phyloP scores from a whole-genome alignment of 2,113 vertebrate genomes.

The Dicentrarchus labrax region DNA sequence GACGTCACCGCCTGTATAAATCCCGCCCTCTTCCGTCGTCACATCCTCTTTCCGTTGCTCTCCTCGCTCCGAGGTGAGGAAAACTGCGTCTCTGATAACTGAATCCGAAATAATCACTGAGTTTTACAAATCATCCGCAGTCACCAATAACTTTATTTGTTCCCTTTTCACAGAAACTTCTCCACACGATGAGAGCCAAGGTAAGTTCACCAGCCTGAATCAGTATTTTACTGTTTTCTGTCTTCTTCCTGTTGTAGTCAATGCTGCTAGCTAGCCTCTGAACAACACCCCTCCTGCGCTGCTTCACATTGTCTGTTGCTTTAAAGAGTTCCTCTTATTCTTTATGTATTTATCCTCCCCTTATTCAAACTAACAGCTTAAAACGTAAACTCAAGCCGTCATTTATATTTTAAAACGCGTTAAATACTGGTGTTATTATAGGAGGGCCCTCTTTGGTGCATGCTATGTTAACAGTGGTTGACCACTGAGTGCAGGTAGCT shows the following conservation, averaged over 20 bases:
- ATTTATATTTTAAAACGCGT: too few relatives aligned
- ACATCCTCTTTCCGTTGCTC: slow-evolving; percentile 81
- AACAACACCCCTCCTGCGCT: fast-evolving
- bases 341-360: fast-evolving
- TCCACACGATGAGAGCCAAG: slow-evolving; percentile 93
- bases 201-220: slow-evolving; percentile 61
- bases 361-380: too few relatives aligned
- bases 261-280: slow-evolving; percentile 13
- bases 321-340: fast-evolving
- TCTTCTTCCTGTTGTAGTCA: not conserved
- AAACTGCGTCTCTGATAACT: fast-evolving
- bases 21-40: slow-evolving; percentile 44
- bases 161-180: slow-evolving; percentile 75
- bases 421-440: not conserved
- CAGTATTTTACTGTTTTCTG: not conserved
- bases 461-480: not conserved
- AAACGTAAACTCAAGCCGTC: too few relatives aligned
- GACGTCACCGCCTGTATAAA: slow-evolving; percentile 38
- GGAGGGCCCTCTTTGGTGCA: not conserved
- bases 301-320: not conserved
- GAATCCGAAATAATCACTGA: slow-evolving; percentile 79
- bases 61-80: slow-evolving; percentile 67
- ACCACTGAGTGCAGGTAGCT: not conserved
- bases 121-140: slow-evolving; percentile 57
- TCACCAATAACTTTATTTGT: slow-evolving; percentile 19